Percentiles rank a stretch among this genome's conserved stretches.
phyloP scores from a whole-genome alignment of 1,140 invertebrate genomes.

The Aphelinus certus region DNA sequence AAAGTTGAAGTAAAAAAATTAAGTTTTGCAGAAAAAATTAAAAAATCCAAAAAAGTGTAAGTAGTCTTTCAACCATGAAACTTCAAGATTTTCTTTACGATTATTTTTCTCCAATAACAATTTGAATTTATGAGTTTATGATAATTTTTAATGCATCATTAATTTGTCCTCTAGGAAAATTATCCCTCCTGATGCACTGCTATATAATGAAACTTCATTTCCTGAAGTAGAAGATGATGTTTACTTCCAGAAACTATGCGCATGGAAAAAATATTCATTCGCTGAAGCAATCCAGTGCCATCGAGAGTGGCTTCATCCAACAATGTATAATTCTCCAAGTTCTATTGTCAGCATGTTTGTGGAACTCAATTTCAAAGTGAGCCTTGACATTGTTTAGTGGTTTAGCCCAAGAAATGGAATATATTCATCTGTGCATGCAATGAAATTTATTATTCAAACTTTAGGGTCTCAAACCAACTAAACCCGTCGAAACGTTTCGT shows the following conservation, averaged over 20 bases:
- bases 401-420: slow-evolving; percentile 9
- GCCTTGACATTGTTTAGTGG: slow-evolving; percentile 8
- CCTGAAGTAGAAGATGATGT: slow-evolving; percentile 74
- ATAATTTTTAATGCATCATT: too few species aligned
- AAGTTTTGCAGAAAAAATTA: slow-evolving; percentile 72
- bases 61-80: slow-evolving; percentile 1
- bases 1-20: slow-evolving; percentile 75
- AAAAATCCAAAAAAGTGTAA: slow-evolving; percentile 63
- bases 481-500: slow-evolving; percentile 72
- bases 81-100: too few species aligned
- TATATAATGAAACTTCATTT: background rate
- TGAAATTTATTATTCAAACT: slow-evolving; percentile 39
- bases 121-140: too few species aligned
- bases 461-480: slow-evolving; percentile 65
- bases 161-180: background rate
- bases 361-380: slow-evolving; percentile 78
- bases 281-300: slow-evolving; percentile 78
- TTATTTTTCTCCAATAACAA: background rate
- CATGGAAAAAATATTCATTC: slow-evolving; percentile 72
- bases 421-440: background rate
- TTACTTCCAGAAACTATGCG: slow-evolving; percentile 70
- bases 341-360: slow-evolving; percentile 72
- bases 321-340: slow-evolving; percentile 77
- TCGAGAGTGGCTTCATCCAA: slow-evolving; percentile 80
- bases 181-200: slow-evolving; percentile 7